A percentile compares a stretch with the other conserved stretches of the same genome.
Evolutionary conservation across 2,888 invertebrate species (phyloP).

Genomic region (Cepaea hortensis): DNA sequence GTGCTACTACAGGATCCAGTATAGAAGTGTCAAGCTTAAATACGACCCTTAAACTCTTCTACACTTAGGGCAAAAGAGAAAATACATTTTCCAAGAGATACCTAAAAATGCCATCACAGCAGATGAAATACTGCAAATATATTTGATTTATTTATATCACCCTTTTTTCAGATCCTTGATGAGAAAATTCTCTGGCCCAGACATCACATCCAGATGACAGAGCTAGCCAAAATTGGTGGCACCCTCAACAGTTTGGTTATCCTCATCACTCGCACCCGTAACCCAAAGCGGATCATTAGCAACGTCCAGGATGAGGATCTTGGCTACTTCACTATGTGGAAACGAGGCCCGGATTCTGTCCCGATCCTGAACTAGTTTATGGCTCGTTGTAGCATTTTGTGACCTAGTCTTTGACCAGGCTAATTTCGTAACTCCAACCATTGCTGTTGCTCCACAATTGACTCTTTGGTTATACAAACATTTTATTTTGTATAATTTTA

Average conservation of each 20-base stretch:
- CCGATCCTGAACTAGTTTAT: not conserved
- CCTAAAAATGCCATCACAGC: too few relatives aligned
- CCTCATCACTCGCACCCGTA: conserved; percentile 80
- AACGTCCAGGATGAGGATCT: conserved; percentile 62
- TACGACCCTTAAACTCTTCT: too few relatives aligned
- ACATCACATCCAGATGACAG: conserved; percentile 86
- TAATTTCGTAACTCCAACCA: not conserved
- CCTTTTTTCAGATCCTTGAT: conserved; percentile 81
- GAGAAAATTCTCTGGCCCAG: conserved; percentile 90
- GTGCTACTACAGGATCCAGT: too few relatives aligned
- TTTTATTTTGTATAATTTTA: too few relatives aligned
- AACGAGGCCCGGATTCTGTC: conserved; percentile 31
- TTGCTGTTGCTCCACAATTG: not conserved
- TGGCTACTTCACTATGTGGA: conserved; percentile 52
- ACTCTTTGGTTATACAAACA: too few relatives aligned
- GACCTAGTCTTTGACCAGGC: not conserved
- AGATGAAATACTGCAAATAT: too few relatives aligned
- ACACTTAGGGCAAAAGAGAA: too few relatives aligned
- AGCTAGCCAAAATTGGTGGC: conserved; percentile 86
- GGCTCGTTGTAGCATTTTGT: not conserved
- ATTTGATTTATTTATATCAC: not conserved
- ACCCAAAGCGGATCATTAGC: conserved; percentile 68
- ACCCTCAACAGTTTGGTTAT: conserved; percentile 89
- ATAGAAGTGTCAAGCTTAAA: too few relatives aligned
- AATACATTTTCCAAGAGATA: too few relatives aligned